Evolutionary conservation across 2,113 vertebrate genomes (phyloP).

Genomic region (Nothocercus nigrocapillus): DNA sequence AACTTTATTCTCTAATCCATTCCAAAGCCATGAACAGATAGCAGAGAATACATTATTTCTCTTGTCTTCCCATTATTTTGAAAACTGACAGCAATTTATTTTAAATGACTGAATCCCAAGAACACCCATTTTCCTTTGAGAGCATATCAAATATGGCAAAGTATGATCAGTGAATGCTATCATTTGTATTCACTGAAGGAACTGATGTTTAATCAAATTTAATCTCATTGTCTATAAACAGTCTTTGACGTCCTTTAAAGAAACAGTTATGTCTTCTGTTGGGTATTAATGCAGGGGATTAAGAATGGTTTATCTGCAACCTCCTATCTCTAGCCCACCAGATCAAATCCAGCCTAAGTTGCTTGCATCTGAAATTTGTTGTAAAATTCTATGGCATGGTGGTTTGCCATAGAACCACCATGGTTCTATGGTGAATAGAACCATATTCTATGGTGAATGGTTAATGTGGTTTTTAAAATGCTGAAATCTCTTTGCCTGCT

Average conservation of each 20-base stretch:
- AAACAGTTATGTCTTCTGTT: not conserved
- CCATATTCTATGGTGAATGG: too few species aligned
- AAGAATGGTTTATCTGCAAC: not conserved
- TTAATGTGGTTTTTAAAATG: not conserved
- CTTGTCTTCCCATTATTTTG: slow-evolving; percentile 12
- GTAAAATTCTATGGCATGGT: not conserved
- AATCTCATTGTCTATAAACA: slow-evolving; percentile 41
- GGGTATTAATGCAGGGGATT: not conserved
- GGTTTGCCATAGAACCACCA: too few species aligned
- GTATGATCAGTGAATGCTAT: not conserved
- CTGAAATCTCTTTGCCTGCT: not conserved
- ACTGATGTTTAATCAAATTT: not conserved
- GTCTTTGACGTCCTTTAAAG: not conserved
- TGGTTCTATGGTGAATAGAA: too few species aligned
- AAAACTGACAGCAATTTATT: slow-evolving; percentile 13
- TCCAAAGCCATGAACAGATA: not conserved
- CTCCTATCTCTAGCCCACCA: not conserved
- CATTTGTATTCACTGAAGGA: slow-evolving; percentile 23
- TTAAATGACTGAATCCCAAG: not conserved
- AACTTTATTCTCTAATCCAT: not conserved
- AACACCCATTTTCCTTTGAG: not conserved
- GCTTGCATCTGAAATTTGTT: not conserved
- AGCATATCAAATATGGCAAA: not conserved
- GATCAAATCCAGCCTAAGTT: not conserved
- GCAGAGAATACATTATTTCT: not conserved